These are phyloP conservation scores for Sclerurus mexicanus DNA, from an alignment of 2,113 vertebrate species.

Conservation along the genomic window DNA sequence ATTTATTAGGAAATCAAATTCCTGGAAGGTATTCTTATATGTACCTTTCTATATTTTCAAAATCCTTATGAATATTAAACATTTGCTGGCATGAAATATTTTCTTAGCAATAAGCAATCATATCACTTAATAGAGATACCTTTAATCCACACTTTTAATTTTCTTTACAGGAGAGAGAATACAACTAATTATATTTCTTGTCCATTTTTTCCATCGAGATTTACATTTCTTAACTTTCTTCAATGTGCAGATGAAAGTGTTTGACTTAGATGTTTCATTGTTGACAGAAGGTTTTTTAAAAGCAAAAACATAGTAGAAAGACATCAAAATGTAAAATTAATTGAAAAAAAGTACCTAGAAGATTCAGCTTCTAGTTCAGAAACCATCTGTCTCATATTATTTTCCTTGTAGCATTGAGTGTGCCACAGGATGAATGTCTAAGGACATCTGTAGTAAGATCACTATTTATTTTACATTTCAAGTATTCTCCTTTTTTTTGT, in stretches of 20 bases:
- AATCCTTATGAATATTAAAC: background rate
- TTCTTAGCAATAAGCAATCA: background rate
- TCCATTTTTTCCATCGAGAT: background rate
- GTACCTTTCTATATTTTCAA: background rate
- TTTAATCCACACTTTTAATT: background rate
- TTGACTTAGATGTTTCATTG: background rate
- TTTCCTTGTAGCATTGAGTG: background rate
- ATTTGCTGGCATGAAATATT: background rate
- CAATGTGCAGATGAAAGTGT: background rate
- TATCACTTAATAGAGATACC: background rate
- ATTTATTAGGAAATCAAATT: background rate
- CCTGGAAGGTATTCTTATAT: background rate
- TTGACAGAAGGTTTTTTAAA: background rate
- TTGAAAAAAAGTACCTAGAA: slow-evolving; percentile 17
- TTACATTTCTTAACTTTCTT: background rate
- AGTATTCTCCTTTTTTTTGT: background rate
- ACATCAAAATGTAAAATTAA: slow-evolving; percentile 36
- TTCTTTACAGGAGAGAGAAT: background rate
- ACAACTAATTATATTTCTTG: background rate
- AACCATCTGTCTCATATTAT: background rate
- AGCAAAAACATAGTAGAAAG: background rate
- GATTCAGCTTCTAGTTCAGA: background rate
- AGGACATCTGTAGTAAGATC: slow-evolving; percentile 55
- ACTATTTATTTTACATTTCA: slow-evolving; percentile 26
- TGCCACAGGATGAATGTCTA: slow-evolving; percentile 24